Percentiles rank a stretch among this genome's conserved stretches.
These are phyloP conservation scores for Tinea trinotella DNA, from an alignment of 2,888 invertebrate genomes.

Conservation along the genomic window DNA sequence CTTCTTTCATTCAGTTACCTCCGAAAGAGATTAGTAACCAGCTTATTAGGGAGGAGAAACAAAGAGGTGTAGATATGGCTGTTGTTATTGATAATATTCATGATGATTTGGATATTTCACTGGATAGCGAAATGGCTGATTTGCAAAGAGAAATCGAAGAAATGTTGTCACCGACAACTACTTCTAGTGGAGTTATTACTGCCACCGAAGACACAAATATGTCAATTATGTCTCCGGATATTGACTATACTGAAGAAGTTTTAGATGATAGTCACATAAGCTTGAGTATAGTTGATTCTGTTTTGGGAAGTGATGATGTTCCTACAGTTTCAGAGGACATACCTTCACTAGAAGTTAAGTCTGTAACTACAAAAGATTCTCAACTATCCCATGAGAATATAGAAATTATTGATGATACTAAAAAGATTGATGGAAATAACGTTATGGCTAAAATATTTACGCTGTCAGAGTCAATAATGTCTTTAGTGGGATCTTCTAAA, in stretches of 20 bases:
- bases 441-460: too few species aligned
- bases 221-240: background rate
- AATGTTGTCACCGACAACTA: constrained; percentile 57
- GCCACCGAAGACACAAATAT: background rate
- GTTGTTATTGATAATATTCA: background rate
- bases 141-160: constrained; percentile 65
- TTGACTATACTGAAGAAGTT: too few species aligned
- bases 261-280: constrained; percentile 40
- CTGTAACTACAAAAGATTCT: background rate
- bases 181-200: background rate
- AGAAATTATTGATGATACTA: background rate
- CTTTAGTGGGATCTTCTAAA: too few species aligned
- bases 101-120: constrained; percentile 21
- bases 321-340: background rate
- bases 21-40: constrained; percentile 17
- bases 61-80: constrained; percentile 1
- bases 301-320: constrained; percentile 32
- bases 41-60: background rate
- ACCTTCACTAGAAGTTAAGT: background rate
- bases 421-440: too few species aligned
- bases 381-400: background rate
- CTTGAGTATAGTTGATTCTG: constrained; percentile 42
- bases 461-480: too few species aligned
- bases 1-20: background rate
- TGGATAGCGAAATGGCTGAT: constrained; percentile 64